These are phyloP conservation scores for Danio jaintianensis DNA, from an alignment of 2,797 vertebrate species.

Conservation along the genomic window DNA sequence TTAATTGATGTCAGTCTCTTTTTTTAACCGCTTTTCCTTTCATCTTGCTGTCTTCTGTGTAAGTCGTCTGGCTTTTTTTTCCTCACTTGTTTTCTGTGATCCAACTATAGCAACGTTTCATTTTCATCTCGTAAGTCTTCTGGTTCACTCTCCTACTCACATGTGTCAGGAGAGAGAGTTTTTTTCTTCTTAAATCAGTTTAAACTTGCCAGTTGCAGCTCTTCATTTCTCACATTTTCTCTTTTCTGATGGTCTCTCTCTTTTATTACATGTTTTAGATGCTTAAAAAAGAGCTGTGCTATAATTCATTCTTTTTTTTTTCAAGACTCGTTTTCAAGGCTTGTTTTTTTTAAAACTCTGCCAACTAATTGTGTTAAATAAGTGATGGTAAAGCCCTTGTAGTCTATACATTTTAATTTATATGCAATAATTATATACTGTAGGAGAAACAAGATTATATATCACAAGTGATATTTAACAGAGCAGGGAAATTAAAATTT, in stretches of 20 bases:
- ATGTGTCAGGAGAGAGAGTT: slow-evolving; percentile 33
- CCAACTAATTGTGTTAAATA: background rate
- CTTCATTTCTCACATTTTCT: slow-evolving; percentile 39
- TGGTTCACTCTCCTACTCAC: slow-evolving; percentile 24
- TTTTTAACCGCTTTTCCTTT: background rate
- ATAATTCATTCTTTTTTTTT: slow-evolving; percentile 13
- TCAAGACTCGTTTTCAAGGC: background rate
- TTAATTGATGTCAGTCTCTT: slow-evolving; percentile 35
- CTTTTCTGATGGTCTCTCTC: slow-evolving; percentile 17
- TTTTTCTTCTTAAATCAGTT: slow-evolving; percentile 34
- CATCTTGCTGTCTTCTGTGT: background rate
- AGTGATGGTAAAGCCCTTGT: background rate
- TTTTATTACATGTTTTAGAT: slow-evolving; percentile 29
- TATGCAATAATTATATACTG: no score
- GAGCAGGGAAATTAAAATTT: no score
- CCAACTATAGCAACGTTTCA: slow-evolving; percentile 45
- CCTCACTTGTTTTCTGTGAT: slow-evolving; percentile 31
- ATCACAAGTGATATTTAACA: no score
- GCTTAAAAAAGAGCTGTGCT: slow-evolving; percentile 23
- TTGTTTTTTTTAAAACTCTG: background rate
- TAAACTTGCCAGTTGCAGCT: slow-evolving; percentile 36
- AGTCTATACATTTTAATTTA: background rate
- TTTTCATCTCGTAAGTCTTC: slow-evolving; percentile 14
- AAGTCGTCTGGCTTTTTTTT: slow-evolving; percentile 3
- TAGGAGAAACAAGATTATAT: no score